A percentile compares a stretch with the other conserved stretches of the same genome.
phyloP scores from a whole-genome alignment of 2,797 vertebrate genomes.

The Notoglanidium macrostoma region DNA sequence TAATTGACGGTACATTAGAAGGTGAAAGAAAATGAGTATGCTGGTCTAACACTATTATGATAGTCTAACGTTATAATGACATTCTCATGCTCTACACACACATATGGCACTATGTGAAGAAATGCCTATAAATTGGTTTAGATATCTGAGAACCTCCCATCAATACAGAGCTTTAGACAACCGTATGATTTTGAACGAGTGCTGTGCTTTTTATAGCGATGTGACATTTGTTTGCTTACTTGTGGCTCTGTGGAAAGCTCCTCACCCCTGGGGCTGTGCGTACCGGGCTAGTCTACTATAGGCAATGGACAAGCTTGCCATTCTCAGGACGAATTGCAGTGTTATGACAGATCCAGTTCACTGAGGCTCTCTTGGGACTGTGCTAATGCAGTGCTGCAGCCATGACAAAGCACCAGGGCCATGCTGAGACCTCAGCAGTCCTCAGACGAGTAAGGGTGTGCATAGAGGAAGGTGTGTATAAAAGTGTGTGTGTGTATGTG shows the following conservation, averaged over 20 bases:
- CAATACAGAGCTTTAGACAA: slow-evolving; percentile 12
- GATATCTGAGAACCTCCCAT: neutral
- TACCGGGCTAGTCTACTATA: slow-evolving; percentile 25
- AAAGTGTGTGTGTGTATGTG: slow-evolving; percentile 31
- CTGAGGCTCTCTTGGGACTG: slow-evolving; percentile 41
- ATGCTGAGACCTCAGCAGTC: slow-evolving; percentile 36
- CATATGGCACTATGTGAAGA: neutral
- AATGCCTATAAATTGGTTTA: neutral
- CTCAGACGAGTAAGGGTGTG: slow-evolving; percentile 12
- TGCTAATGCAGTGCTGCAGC: slow-evolving; percentile 40
- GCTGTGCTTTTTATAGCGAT: slow-evolving; percentile 13
- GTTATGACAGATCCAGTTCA: slow-evolving; percentile 54
- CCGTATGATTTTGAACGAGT: neutral
- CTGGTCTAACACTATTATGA: too few relatives aligned
- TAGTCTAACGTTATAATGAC: neutral
- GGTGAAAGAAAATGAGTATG: neutral
- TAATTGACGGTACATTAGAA: neutral
- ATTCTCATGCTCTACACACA: neutral
- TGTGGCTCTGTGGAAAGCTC: slow-evolving; percentile 18
- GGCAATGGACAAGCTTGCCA: neutral
- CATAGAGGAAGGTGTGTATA: slow-evolving; percentile 1
- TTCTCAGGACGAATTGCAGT: slow-evolving; percentile 36
- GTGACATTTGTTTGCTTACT: slow-evolving; percentile 25
- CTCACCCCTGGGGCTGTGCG: slow-evolving; percentile 32
- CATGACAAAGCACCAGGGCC: slow-evolving; percentile 52